Percentiles rank a stretch among this genome's conserved stretches.
These are phyloP conservation scores for Sepiola atlantica DNA, from an alignment of 2,888 invertebrate species.

Conservation along the genomic window DNA sequence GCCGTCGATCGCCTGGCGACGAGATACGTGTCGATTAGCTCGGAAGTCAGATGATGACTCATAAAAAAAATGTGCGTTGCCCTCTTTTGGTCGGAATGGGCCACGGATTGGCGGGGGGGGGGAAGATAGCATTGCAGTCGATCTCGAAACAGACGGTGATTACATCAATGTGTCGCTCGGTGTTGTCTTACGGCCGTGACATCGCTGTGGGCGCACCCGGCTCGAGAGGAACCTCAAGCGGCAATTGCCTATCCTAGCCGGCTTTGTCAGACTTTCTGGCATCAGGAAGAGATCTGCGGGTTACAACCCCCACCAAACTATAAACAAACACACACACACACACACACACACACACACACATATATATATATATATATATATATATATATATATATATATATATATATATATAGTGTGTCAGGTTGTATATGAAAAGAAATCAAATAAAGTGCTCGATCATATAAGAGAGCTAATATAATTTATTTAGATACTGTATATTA, in stretches of 20 bases:
- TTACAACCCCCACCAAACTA: background rate
- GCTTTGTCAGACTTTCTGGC: background rate
- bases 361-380: background rate
- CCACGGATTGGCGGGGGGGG: background rate
- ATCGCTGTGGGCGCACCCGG: constrained; percentile 2
- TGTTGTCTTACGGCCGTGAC: background rate
- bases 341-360: too few species aligned
- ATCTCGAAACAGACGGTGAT: background rate
- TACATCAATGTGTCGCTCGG: background rate
- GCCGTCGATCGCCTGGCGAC: background rate
- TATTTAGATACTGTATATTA: too few species aligned
- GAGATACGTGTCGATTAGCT: background rate
- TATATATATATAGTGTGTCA: too few species aligned
- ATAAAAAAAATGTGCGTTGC: background rate
- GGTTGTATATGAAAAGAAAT: too few species aligned
- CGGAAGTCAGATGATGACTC: background rate
- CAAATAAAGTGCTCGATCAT: too few species aligned
- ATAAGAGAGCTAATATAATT: too few species aligned
- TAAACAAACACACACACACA: background rate
- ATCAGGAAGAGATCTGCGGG: background rate
- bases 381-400: background rate
- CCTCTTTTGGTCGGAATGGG: background rate
- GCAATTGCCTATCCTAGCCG: background rate
- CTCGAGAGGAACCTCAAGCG: background rate
- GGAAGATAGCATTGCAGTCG: background rate